Percentiles rank a stretch among this genome's conserved stretches.
Evolutionary conservation across 1,140 invertebrate genomes (phyloP).

Genomic region (Potamilus streckersoni): DNA sequence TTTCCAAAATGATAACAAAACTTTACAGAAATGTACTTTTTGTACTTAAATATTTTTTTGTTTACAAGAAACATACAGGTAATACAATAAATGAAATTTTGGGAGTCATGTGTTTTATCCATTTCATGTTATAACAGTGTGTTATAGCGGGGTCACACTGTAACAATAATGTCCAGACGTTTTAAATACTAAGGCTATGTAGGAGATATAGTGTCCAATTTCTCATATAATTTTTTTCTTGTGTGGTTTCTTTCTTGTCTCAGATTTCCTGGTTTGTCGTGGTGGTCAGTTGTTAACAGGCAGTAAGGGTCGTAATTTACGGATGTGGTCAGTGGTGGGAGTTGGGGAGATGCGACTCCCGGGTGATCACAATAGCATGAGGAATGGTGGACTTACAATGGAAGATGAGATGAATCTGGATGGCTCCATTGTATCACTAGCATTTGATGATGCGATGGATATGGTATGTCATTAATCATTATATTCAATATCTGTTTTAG

Average conservation of each 20-base stretch:
- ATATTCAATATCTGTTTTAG: neutral
- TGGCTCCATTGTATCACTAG: constrained; percentile 55
- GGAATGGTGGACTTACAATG: constrained; percentile 57
- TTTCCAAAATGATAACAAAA: no score
- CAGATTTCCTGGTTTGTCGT: constrained; percentile 47
- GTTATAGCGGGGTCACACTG: no score
- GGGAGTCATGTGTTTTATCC: no score
- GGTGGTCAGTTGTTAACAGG: constrained; percentile 57
- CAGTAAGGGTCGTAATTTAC: constrained; percentile 47
- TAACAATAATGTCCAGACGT: no score
- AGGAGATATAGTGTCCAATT: no score
- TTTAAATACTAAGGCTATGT: no score
- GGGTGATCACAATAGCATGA: constrained; percentile 35
- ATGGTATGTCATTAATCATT: constrained; percentile 49
- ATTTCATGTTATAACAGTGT: no score
- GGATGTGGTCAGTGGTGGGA: constrained; percentile 59
- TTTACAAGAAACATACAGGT: no score
- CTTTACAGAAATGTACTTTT: no score
- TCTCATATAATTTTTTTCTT: no score
- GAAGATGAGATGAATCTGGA: constrained; percentile 67
- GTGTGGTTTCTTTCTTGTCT: constrained; percentile 9
- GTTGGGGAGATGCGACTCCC: constrained; percentile 52
- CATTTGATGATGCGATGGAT: constrained; percentile 65
- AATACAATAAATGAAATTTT: no score
- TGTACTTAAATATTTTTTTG: no score